Conservation (phyloP, 2,797 vertebrate genomes). For the Pristis pectinata region DNA sequence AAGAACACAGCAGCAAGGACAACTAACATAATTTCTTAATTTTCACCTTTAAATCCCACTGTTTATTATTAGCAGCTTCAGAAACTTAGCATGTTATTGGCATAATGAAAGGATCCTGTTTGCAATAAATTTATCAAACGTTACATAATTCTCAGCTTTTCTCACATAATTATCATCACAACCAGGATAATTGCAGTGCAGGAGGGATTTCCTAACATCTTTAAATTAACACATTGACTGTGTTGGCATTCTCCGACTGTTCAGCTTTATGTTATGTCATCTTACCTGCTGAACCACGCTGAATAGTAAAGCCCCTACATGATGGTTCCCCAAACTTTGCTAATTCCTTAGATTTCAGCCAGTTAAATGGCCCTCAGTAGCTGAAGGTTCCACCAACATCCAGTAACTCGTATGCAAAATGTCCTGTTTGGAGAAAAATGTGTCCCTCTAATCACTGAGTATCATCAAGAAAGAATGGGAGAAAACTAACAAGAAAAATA, state of each 20-base stretch:
- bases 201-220: neutral
- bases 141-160: neutral
- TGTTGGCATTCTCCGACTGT: neutral
- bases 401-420: neutral
- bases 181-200: neutral
- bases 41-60: constrained; percentile 2
- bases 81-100: neutral
- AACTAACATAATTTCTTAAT: neutral
- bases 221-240: neutral
- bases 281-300: neutral
- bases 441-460: neutral
- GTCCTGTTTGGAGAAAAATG: neutral
- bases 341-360: neutral
- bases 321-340: neutral
- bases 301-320: neutral
- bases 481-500: neutral
- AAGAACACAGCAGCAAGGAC: neutral
- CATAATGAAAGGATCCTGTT: neutral
- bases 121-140: neutral
- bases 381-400: neutral
- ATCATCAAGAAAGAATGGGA: neutral
- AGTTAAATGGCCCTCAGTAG: neutral
- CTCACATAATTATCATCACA: neutral
- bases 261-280: neutral
- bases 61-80: neutral